Evolutionary conservation across 2,797 vertebrate genomes (phyloP).

Genomic region (Centroberyx gerrardi): DNA sequence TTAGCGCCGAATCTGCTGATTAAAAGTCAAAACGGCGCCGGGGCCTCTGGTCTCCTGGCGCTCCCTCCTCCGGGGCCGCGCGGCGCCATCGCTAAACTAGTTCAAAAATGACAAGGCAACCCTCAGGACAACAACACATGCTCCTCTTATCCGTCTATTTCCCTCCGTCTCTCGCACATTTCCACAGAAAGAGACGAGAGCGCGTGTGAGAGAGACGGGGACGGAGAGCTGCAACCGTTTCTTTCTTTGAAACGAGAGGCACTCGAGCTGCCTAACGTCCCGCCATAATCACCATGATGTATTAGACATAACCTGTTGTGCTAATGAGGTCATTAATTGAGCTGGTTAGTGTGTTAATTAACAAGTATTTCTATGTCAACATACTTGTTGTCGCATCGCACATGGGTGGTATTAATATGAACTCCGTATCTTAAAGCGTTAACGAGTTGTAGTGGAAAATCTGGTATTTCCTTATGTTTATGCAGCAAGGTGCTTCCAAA

Average conservation of each 20-base stretch:
- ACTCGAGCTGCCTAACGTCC: slow-evolving; percentile 4
- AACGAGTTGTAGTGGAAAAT: too few relatives aligned
- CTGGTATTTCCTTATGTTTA: too few relatives aligned
- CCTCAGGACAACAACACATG: slow-evolving; percentile 10
- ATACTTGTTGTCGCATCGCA: too few relatives aligned
- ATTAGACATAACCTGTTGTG: slow-evolving; percentile 3
- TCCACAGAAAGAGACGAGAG: not conserved
- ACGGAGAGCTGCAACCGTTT: not conserved
- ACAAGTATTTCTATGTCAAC: too few relatives aligned
- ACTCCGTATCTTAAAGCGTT: too few relatives aligned
- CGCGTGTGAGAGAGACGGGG: not conserved
- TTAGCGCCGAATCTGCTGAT: slow-evolving; percentile 45
- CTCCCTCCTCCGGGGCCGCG: not conserved
- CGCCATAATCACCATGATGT: slow-evolving; percentile 1
- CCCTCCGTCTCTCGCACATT: not conserved
- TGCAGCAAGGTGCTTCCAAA: too few relatives aligned
- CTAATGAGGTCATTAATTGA: slow-evolving; percentile 12
- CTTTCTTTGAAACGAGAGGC: not conserved
- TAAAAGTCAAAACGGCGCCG: slow-evolving; percentile 32
- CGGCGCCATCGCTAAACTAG: slow-evolving; percentile 31
- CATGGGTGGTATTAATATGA: too few relatives aligned
- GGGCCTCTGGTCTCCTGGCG: slow-evolving; percentile 18
- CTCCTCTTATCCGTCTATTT: slow-evolving; percentile 6
- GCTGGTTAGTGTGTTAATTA: slow-evolving; percentile 16
- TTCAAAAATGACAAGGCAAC: slow-evolving; percentile 46